Base-by-base conservation (phyloP, 2,888 invertebrate genomes). In the Agriopis marginaria region DNA sequence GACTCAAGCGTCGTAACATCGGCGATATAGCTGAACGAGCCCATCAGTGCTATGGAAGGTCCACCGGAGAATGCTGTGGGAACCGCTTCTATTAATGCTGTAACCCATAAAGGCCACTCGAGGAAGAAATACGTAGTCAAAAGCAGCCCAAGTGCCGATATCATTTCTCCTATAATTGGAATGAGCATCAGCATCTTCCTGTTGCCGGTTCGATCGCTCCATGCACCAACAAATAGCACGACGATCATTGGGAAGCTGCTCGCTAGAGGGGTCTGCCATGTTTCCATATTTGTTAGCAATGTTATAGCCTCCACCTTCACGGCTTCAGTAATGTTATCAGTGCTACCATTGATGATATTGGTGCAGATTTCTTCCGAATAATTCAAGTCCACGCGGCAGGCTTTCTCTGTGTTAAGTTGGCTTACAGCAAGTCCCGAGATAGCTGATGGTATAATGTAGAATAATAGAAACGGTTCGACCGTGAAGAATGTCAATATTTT, bases 391-490 rank as follows among this genome's bases (percentile, higher is more conserved):
- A 90, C 91, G 42, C 93, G 90, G 76, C 95, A 95, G n/a, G 95
- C 94, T 81, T 95, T 95, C 77, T 95, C 95, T 76, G 95, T 86
- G 73, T 95, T 95, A 0, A 96, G 82, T 73, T 94, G 93, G 63
- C 91, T 89, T 2, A 95, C 86, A 9, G 95, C 94, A 1, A 95
- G 81, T 39, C 95, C 95, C 0, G 97, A 96, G 71, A 96, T 87
- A 0, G 95, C 92, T 75, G 90, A 94, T 11, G 96, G 96, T 81
- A 96, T 88, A 39, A 96, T 91, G 78, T 96, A 96, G 73, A 95
- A 95, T 8, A 96, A 86, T 58, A 96, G 82, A 79, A 95, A 95
- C 0, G 96, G 96, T 84, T 96, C 96, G 1, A 96, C 96, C 0
- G 96, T 96, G 14, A 96, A 87, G 73, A 88, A 90, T 5, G 75